These are phyloP conservation scores for Ruditapes philippinarum DNA, from an alignment of 1,140 invertebrate genomes.

Conservation along the genomic window DNA sequence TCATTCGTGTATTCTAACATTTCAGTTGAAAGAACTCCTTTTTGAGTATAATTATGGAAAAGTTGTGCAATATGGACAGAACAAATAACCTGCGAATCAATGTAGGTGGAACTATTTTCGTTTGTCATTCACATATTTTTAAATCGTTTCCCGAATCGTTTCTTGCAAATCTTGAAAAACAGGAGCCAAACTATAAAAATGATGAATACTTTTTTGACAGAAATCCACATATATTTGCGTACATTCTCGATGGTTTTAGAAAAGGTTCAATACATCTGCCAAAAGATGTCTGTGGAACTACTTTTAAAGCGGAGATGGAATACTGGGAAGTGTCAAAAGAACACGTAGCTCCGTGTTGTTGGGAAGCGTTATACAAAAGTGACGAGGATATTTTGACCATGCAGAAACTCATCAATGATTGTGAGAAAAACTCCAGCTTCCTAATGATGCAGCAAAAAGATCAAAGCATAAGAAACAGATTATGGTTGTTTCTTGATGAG, in stretches of 20 bases:
- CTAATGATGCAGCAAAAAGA: neutral
- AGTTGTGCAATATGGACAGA: neutral
- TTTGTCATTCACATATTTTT: neutral
- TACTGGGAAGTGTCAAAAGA: slow-evolving; percentile 41
- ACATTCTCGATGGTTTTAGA: slow-evolving; percentile 97
- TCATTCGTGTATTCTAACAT: too few species aligned
- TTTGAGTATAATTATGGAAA: too few species aligned
- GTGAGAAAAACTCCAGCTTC: neutral
- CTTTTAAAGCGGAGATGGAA: slow-evolving; percentile 59
- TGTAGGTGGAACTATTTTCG: slow-evolving; percentile 28
- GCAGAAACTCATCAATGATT: neutral
- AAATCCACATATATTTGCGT: slow-evolving; percentile 97
- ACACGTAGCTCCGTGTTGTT: slow-evolving; percentile 56
- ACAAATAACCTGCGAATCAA: neutral
- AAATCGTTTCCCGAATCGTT: slow-evolving; percentile 10
- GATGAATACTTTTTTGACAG: slow-evolving; percentile 94
- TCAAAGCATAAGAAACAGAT: neutral
- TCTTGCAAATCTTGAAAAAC: slow-evolving; percentile 21
- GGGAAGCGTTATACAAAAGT: slow-evolving; percentile 37
- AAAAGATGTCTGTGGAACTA: slow-evolving; percentile 96
- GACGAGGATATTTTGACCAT: slow-evolving; percentile 22
- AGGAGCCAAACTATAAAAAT: neutral
- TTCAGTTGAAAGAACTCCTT: too few species aligned
- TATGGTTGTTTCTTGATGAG: slow-evolving; percentile 28
- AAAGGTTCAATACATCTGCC: slow-evolving; percentile 98